These are phyloP conservation scores for Agonum fuliginosum DNA, from an alignment of 2,888 invertebrate species.

Conservation along the genomic window DNA sequence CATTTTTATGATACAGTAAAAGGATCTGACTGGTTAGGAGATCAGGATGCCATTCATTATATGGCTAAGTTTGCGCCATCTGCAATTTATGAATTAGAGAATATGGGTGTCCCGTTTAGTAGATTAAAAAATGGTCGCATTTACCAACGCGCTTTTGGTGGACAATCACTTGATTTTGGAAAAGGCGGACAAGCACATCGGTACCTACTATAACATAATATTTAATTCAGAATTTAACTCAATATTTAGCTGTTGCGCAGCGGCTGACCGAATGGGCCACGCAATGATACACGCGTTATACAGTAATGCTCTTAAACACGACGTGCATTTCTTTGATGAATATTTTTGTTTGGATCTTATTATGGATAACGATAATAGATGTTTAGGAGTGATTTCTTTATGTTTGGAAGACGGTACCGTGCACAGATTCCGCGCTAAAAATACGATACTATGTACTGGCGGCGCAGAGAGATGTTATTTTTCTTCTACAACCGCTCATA, in stretches of 20 bases:
- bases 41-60: constrained; percentile 85
- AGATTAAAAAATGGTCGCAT: constrained; percentile 81
- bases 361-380: constrained; percentile 78
- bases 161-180: constrained; percentile 81
- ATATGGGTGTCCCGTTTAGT: constrained; percentile 81
- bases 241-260: constrained; percentile 74
- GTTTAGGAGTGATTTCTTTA: constrained; percentile 79
- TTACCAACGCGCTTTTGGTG: constrained; percentile 84
- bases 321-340: constrained; percentile 83
- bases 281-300: constrained; percentile 82
- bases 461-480: constrained; percentile 93
- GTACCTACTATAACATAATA: constrained; percentile 51
- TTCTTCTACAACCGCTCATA: constrained; percentile 98
- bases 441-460: constrained; percentile 87
- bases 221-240: background rate
- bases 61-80: constrained; percentile 81
- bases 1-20: constrained; percentile 86
- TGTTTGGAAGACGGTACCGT: constrained; percentile 82
- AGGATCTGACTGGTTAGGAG: constrained; percentile 86
- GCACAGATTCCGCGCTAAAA: constrained; percentile 79
- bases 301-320: constrained; percentile 80
- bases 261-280: constrained; percentile 83
- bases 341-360: constrained; percentile 83
- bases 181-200: constrained; percentile 79
- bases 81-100: constrained; percentile 79